phyloP scores from a whole-genome alignment of 2,113 vertebrate genomes.

The Notothenia coriiceps region DNA sequence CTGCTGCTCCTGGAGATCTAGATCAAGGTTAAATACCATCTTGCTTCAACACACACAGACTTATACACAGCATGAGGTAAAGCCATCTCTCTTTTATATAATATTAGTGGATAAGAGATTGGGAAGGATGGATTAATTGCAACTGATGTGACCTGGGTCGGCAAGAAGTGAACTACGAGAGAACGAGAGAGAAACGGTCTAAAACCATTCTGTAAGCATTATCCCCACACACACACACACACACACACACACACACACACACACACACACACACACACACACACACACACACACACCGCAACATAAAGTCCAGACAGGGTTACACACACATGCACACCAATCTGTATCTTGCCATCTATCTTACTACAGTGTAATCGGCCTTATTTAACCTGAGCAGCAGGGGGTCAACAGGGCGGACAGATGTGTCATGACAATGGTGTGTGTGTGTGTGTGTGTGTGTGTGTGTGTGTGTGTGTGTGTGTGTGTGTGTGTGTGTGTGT shows the following conservation, averaged over 20 bases:
- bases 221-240: slow-evolving; percentile 33
- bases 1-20: slow-evolving; percentile 46
- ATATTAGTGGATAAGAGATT: slow-evolving; percentile 70
- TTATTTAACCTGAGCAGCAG: too few species aligned
- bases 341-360: too few species aligned
- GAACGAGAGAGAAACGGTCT: slow-evolving; percentile 21
- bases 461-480: too few species aligned
- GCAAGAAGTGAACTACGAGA: slow-evolving; percentile 35
- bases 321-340: too few species aligned
- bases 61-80: slow-evolving; percentile 37
- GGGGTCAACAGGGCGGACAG: too few species aligned
- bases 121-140: slow-evolving; percentile 63
- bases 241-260: too few species aligned
- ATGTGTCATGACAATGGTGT: neutral
- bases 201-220: slow-evolving; percentile 46
- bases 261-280: too few species aligned
- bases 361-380: too few species aligned
- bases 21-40: slow-evolving; percentile 53
- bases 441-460: too few species aligned
- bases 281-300: too few species aligned
- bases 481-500: slow-evolving; percentile 6
- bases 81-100: slow-evolving; percentile 60
- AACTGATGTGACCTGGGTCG: slow-evolving; percentile 52
- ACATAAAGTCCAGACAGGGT: too few species aligned
- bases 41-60: slow-evolving; percentile 8